Conservation (phyloP, 1,140 invertebrate species). For the Pachypsylla venusta region DNA sequence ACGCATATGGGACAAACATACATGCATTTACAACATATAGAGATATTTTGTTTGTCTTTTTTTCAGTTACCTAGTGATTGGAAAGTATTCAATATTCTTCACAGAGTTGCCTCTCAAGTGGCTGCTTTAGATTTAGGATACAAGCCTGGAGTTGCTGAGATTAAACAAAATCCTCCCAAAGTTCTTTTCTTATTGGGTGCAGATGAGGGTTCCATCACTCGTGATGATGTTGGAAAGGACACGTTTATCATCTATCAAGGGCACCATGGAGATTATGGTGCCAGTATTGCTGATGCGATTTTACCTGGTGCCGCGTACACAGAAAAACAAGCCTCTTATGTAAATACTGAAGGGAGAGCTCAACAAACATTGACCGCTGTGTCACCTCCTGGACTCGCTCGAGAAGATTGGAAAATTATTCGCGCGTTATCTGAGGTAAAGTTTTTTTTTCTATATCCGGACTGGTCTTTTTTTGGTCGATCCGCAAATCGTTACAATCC, state of each 20-base stretch:
- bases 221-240: neutral
- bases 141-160: constrained; percentile 54
- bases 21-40: neutral
- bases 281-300: constrained; percentile 81
- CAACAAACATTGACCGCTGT: constrained; percentile 84
- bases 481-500: neutral
- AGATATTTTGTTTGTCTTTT: constrained; percentile 17
- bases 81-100: constrained; percentile 81
- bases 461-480: too few relatives aligned
- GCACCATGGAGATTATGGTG: constrained; percentile 91
- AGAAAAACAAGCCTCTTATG: constrained; percentile 92
- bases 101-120: constrained; percentile 82
- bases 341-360: constrained; percentile 94
- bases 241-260: constrained; percentile 37
- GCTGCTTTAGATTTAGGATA: constrained; percentile 94
- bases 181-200: constrained; percentile 85
- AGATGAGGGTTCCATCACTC: constrained; percentile 52
- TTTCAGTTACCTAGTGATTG: constrained; percentile 36
- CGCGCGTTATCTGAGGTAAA: constrained; percentile 64
- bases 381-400: constrained; percentile 81
- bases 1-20: too few relatives aligned
- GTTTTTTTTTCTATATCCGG: neutral
- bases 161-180: constrained; percentile 53
- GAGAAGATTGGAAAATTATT: constrained; percentile 98
- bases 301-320: constrained; percentile 96